Base-by-base conservation (phyloP, 2,797 vertebrate species). In the Hapalemur alaotrensis region DNA sequence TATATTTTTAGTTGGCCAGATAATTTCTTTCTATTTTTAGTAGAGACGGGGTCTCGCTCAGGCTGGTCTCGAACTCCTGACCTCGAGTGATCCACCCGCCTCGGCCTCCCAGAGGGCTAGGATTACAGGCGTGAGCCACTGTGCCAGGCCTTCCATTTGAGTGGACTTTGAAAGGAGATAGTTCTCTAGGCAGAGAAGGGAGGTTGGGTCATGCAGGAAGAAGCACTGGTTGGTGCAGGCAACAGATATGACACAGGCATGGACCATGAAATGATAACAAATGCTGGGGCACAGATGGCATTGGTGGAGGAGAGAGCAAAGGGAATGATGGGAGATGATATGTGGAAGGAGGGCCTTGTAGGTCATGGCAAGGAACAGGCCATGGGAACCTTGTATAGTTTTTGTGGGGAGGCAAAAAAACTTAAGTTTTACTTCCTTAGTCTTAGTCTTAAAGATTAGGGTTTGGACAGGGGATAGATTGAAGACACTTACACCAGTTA, bases 381-480 rank as follows among this genome's bases (percentile, higher is more conserved):
- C 38, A 32, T 2, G 28, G 43, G 46, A 35, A 75, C 43, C 38
- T 30, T 22, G 17, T 86, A 7, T 32, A 6, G 4, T 89, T 89
- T 86, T 85, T 67, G 20, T 3, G 48, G 67, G 35, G 43, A 95
- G 35, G 61, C 15, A 78, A 48, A 38, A 79, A 89, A 30, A 17
- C 17, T 43, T 57, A 25, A 72, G 10, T 81, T 67, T 92, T 41
- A 23, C 20, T 88, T 96, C 91, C 43, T 95, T 89, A 67, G 35
- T 92, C 20, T 93, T 91, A 85, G 52, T 94, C 43, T 95, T 84
- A 88, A 89, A 93, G 52, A 54, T 80, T 59, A 38, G 81, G 57
- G 46, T 43, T 79, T 89, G 46, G 72, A 88, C 59, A 90, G 5
- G 32, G 23, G 22, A 14, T 75, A 86, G 38, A 75, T 2, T 14